Percentiles rank a stretch among this genome's conserved stretches.
Conservation (phyloP, 2,888 invertebrate genomes). For the Drepana falcataria region DNA sequence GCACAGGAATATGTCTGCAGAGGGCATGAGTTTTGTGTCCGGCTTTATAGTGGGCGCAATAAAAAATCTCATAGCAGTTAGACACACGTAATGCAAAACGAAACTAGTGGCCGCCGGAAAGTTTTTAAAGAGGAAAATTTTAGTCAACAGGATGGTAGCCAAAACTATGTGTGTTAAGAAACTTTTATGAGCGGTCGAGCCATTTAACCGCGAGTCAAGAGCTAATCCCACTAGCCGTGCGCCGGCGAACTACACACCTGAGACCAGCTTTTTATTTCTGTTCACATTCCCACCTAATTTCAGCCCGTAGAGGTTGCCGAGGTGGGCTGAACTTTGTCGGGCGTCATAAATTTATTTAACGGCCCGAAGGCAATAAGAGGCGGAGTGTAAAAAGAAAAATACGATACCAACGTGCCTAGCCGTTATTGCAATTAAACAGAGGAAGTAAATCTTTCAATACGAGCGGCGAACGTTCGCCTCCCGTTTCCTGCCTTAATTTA, state of each 20-base stretch:
- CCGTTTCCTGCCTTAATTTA: constrained; percentile 74
- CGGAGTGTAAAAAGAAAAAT: constrained; percentile 78
- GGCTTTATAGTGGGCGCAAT: constrained; percentile 36
- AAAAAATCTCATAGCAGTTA: constrained; percentile 52
- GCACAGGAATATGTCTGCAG: too few species aligned
- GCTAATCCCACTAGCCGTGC: constrained; percentile 61
- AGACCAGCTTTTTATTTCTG: constrained; percentile 71
- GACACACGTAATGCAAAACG: constrained; percentile 48
- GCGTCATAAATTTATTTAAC: constrained; percentile 79
- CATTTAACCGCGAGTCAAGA: constrained; percentile 71
- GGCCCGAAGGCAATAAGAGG: constrained; percentile 78
- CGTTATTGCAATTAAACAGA: constrained; percentile 79
- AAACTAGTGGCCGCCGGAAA: constrained; percentile 46
- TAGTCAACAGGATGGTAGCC: constrained; percentile 55
- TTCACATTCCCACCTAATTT: constrained; percentile 75
- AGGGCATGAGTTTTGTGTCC: constrained; percentile 27
- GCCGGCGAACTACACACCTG: constrained; percentile 63
- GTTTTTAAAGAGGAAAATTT: constrained; percentile 59
- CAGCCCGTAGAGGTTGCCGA: constrained; percentile 56
- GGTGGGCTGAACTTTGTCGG: constrained; percentile 77
- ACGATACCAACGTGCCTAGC: constrained; percentile 79
- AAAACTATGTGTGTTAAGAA: constrained; percentile 72
- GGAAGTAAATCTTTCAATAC: constrained; percentile 80
- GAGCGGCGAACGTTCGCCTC: constrained; percentile 69
- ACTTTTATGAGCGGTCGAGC: constrained; percentile 70